phyloP scores from a whole-genome alignment of 2,888 invertebrate species.

The Mystacides longicornis region DNA sequence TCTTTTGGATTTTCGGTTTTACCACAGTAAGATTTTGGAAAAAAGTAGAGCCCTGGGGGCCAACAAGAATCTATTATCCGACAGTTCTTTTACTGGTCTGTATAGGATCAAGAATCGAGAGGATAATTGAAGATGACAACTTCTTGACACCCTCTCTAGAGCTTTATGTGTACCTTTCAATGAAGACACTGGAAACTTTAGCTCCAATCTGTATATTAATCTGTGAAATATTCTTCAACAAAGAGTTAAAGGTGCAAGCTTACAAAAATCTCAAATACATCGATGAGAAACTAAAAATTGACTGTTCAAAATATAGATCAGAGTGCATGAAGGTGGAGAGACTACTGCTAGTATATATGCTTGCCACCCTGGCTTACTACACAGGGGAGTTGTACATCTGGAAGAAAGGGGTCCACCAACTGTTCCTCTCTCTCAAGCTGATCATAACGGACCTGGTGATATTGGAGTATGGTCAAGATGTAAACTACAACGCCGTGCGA shows the following conservation, averaged over 20 bases:
- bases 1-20: conserved; percentile 15
- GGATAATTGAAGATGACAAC: conserved; percentile 9
- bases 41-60: conserved; percentile 2
- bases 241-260: conserved; percentile 8
- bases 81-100: conserved; percentile 8
- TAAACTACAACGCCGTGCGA: conserved; percentile 8
- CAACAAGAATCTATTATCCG: conserved; percentile 5
- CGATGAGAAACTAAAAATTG: conserved; percentile 8
- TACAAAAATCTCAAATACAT: conserved; percentile 6
- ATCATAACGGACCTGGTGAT: conserved; percentile 12
- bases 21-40: conserved; percentile 10
- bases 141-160: background rate
- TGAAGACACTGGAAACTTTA: conserved; percentile 8
- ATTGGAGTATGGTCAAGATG: conserved; percentile 12
- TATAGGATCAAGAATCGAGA: conserved; percentile 10
- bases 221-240: conserved; percentile 7
- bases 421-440: conserved; percentile 8
- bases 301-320: conserved; percentile 2
- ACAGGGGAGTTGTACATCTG: conserved; percentile 8
- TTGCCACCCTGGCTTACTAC: background rate
- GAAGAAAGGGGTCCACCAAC: conserved; percentile 7
- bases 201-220: conserved; percentile 3
- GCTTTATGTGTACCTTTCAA: conserved; percentile 1
- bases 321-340: background rate
- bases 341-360: conserved; percentile 6